A percentile compares a stretch with the other conserved stretches of the same genome.
These are phyloP conservation scores for Cryptosula pallasiana DNA, from an alignment of 2,888 invertebrate species.

Conservation along the genomic window DNA sequence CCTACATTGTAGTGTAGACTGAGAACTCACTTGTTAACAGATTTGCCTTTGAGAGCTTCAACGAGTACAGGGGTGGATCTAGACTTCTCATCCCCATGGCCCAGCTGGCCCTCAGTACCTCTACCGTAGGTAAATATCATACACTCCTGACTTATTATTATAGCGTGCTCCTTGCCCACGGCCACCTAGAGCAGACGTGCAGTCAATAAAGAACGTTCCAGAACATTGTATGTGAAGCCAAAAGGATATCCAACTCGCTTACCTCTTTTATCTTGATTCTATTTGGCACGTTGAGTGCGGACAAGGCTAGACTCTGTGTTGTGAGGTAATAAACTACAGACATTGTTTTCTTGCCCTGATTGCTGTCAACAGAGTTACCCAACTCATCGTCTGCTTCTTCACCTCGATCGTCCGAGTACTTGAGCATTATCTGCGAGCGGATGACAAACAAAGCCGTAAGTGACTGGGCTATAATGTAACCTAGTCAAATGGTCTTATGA, in stretches of 20 bases:
- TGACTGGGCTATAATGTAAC: no score
- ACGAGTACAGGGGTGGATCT: slow-evolving; percentile 60
- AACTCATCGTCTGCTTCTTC: slow-evolving; percentile 16
- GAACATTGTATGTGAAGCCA: no score
- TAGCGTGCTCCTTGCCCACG: slow-evolving; percentile 51
- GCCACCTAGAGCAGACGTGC: slow-evolving; percentile 43
- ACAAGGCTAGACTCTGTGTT: slow-evolving; percentile 37
- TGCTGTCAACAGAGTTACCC: slow-evolving; percentile 14
- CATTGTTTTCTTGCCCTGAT: slow-evolving; percentile 31
- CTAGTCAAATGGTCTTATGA: no score
- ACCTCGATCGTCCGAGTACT: slow-evolving; percentile 1
- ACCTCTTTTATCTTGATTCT: slow-evolving; percentile 53
- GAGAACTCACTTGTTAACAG: slow-evolving; percentile 57
- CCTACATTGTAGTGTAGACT: background rate
- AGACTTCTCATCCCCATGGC: slow-evolving; percentile 54
- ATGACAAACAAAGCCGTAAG: no score
- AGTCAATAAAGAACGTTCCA: no score
- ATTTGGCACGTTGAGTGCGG: slow-evolving; percentile 44
- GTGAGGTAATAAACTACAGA: slow-evolving; percentile 50
- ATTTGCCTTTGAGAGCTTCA: slow-evolving; percentile 62
- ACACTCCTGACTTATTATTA: slow-evolving; percentile 58
- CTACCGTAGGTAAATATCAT: slow-evolving; percentile 68
- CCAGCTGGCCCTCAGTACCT: slow-evolving; percentile 64
- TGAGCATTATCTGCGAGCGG: background rate
- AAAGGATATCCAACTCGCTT: no score